Base-by-base conservation (phyloP, 2,888 invertebrate species). In the Octonoba sinensis region DNA sequence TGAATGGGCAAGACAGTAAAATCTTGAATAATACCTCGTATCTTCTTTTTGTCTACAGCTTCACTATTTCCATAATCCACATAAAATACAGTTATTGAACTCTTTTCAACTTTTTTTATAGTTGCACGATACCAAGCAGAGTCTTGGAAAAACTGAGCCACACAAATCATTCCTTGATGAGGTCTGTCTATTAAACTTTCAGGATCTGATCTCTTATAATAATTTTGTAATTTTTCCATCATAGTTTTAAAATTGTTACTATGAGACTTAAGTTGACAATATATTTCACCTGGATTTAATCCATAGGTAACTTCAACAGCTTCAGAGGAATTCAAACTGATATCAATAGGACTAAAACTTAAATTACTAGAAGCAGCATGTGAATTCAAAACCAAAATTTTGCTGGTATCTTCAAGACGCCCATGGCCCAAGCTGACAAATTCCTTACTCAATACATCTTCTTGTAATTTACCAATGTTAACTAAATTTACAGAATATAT, bases 101-200 rank as follows among this genome's bases (percentile, higher is more conserved):
- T 70, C 15, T 76, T 69, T 1, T 79, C 66, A 3, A 74, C 51
- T 18, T 60, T 72, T n/a, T 72, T 56, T 12, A 85, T 78, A 56
- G 77, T 44, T 11, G 87, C 88, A 74, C 88, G 83, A 81, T 88
- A 88, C 88, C 88, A 88, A 4, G 75, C 83, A 13, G 84, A 82
- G 85, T 88, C 88, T 57, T 85, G 86, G 54, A 85, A 85, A 75
- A 85, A 88, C 73, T 86, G 78, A 18, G 83, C 82, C 46, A 78
- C 75, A 71, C 85, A 85, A 27, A 82, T 62, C 62, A 62, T 74
- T 1, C 67, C 79, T 11, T 27, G 59, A 24, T 71, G 60, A 3
- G 82, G 71, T 51, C 78, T 47, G 24, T 81, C 78, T 16, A 85
- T 56, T 1, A 65, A 1, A 12, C 65, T 70, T 47, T 72, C 79